Percentiles rank a stretch among this genome's conserved stretches.
Conservation (phyloP, 2,888 invertebrate genomes). For the Platycheirus rosarum region DNA sequence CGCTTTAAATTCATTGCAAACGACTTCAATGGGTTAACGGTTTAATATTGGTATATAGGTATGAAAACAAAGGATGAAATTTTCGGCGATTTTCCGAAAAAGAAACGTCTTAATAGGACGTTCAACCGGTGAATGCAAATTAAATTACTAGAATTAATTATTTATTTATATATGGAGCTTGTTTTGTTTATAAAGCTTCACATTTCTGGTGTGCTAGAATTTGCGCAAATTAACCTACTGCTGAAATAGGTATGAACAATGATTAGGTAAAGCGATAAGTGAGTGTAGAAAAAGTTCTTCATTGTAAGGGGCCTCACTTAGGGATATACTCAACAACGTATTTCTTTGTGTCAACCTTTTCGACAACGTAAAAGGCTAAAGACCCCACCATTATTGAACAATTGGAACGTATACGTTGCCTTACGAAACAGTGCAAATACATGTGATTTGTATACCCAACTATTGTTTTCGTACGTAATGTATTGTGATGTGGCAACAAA, state of each 20-base stretch:
- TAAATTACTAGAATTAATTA: not conserved
- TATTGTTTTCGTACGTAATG: no score
- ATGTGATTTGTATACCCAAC: no score
- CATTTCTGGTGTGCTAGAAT: not conserved
- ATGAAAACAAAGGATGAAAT: conserved; percentile 3
- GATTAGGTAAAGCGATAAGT: conserved; percentile 4
- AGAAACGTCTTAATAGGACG: conserved; percentile 48
- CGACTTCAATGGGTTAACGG: conserved; percentile 47
- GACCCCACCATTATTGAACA: no score
- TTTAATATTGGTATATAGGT: no score
- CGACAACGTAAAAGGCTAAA: no score
- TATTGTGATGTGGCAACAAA: no score
- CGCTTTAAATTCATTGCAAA: conserved; percentile 28
- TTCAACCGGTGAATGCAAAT: conserved; percentile 34
- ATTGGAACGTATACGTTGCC: no score
- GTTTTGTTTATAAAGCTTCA: conserved; percentile 20
- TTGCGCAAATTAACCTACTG: conserved; percentile 39
- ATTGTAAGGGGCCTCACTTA: no score
- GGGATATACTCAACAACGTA: no score
- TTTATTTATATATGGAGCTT: not conserved
- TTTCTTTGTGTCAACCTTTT: no score
- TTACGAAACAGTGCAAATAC: no score
- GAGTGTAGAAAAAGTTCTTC: conserved; percentile 5
- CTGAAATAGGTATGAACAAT: conserved; percentile 4
- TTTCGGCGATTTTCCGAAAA: not conserved